Percentiles rank a stretch among this genome's conserved stretches.
phyloP scores from a whole-genome alignment of 1,140 invertebrate genomes.

The Fopius arisanus region DNA sequence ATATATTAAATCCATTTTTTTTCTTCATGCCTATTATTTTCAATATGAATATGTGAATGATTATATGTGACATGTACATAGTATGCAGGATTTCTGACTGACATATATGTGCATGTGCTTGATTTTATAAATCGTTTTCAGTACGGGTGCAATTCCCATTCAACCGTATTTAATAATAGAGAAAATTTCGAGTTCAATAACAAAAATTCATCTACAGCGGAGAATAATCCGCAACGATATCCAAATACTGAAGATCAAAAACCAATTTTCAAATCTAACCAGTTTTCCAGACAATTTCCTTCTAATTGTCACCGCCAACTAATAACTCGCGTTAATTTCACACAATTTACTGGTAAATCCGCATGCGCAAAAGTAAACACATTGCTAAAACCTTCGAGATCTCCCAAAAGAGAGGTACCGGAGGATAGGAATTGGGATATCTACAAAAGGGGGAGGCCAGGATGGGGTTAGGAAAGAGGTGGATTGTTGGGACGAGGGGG shows the following conservation, averaged over 20 bases:
- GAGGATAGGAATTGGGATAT: slow-evolving; percentile 5
- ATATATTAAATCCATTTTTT: too few species aligned
- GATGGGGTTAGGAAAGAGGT: slow-evolving; percentile 3
- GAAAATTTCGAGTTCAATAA: too few species aligned
- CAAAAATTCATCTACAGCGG: too few species aligned
- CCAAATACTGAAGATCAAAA: slow-evolving; percentile 25
- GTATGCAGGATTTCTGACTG: too few species aligned
- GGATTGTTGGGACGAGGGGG: background rate
- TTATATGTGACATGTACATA: too few species aligned
- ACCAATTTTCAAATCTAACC: slow-evolving; percentile 34
- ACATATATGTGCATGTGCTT: too few species aligned
- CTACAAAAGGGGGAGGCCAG: background rate
- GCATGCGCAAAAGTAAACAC: slow-evolving; percentile 45
- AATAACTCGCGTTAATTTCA: slow-evolving; percentile 66
- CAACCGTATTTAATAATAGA: too few species aligned
- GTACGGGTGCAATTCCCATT: too few species aligned
- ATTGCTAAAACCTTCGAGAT: background rate
- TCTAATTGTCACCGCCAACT: slow-evolving; percentile 63
- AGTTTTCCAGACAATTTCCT: slow-evolving; percentile 63
- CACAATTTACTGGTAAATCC: slow-evolving; percentile 57
- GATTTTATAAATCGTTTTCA: too few species aligned
- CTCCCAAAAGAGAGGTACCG: background rate
- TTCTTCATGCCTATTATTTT: too few species aligned
- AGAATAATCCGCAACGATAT: slow-evolving; percentile 12
- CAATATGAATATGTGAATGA: too few species aligned